Percentiles rank a stretch among this genome's conserved stretches.
phyloP scores from a whole-genome alignment of 2,113 vertebrate genomes.

The Narcine bancroftii region DNA sequence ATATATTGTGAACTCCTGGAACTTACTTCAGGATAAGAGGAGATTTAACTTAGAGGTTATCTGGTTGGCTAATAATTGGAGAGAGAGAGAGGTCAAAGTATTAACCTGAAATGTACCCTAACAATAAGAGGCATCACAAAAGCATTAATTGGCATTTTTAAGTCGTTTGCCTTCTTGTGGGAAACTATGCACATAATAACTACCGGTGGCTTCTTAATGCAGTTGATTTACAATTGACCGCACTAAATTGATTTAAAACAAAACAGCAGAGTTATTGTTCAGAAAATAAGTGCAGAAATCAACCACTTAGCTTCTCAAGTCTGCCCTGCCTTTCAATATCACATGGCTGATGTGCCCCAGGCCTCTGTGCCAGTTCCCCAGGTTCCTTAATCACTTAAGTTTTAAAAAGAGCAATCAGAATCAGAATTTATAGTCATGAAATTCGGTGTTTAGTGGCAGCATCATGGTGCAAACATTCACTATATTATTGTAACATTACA shows the following conservation, averaged over 20 bases:
- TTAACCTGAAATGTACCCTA: background rate
- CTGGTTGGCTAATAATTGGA: background rate
- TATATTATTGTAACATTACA: too few species aligned
- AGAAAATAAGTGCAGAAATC: too few species aligned
- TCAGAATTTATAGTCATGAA: too few species aligned
- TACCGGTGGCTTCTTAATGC: background rate
- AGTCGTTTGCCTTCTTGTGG: background rate
- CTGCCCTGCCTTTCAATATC: too few species aligned
- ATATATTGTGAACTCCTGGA: background rate
- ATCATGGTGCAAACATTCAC: too few species aligned
- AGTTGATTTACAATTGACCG: background rate
- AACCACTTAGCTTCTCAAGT: too few species aligned
- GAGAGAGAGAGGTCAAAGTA: background rate
- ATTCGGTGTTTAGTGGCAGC: too few species aligned
- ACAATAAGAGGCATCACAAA: background rate
- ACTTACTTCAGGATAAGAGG: background rate
- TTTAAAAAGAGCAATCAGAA: too few species aligned
- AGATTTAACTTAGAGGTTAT: background rate
- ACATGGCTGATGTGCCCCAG: too few species aligned
- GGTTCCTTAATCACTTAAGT: too few species aligned
- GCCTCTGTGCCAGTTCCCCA: too few species aligned
- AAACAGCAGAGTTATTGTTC: background rate
- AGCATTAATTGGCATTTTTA: background rate
- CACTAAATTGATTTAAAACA: background rate
- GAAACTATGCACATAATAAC: background rate